Evolutionary conservation across 2,888 invertebrate genomes (phyloP).

Genomic region (Drosophila pegasa): DNA sequence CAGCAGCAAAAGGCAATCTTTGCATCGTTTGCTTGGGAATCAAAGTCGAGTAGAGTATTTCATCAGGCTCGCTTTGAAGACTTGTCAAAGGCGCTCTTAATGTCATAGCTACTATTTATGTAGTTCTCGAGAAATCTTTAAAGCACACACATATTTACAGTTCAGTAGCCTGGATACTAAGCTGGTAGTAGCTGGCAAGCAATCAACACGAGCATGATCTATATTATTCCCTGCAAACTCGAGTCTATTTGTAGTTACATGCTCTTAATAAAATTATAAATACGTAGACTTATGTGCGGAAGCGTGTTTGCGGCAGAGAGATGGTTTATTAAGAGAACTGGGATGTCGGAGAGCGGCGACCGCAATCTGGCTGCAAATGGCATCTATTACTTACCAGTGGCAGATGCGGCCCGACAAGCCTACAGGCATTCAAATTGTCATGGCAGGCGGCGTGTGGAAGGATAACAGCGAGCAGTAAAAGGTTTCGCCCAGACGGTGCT

Average conservation of each 20-base stretch:
- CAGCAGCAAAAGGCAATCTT: not conserved
- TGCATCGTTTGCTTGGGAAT: not conserved
- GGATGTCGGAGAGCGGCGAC: conserved; percentile 41
- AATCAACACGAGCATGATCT: not conserved
- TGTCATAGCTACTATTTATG: not conserved
- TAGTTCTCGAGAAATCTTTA: not conserved
- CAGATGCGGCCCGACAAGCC: conserved; percentile 16
- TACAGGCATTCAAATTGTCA: conserved; percentile 76
- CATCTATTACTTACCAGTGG: conserved; percentile 69
- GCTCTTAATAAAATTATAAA: conserved; percentile 51
- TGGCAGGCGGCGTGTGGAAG: conserved; percentile 46
- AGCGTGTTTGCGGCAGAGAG: conserved; percentile 17
- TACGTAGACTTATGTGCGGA: not conserved
- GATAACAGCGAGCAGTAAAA: conserved; percentile 46
- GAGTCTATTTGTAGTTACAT: conserved; percentile 62
- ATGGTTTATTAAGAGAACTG: conserved; percentile 39
- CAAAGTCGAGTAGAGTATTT: conserved; percentile 3
- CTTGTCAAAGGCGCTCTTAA: not conserved
- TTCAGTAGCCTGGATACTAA: conserved; percentile 12
- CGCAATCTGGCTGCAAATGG: conserved; percentile 62
- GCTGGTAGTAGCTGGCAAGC: not conserved
- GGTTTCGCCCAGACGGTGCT: conserved; percentile 47
- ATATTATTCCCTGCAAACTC: conserved; percentile 10
- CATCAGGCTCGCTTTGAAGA: conserved; percentile 3
- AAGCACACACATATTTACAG: conserved; percentile 12